Conservation (phyloP, 2,113 vertebrate genomes). For the Engystomops pustulosus region DNA sequence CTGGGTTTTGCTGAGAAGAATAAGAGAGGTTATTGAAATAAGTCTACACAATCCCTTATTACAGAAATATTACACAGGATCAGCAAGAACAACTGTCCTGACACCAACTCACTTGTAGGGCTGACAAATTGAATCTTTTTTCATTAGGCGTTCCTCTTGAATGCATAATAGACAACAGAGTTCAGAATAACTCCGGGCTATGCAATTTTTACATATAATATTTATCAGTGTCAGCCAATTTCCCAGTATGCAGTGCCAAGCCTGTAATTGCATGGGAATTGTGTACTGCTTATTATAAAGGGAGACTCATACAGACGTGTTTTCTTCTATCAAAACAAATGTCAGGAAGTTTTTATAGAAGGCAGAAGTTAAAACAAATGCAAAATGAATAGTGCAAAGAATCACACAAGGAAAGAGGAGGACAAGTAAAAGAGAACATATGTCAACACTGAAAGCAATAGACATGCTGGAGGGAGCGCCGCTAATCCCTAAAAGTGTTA, state of each 20-base stretch:
- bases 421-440: conserved; percentile 8
- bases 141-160: conserved; percentile 40
- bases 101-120: conserved; percentile 42
- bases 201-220: conserved; percentile 52
- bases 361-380: conserved; percentile 32
- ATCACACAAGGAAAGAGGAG: conserved; percentile 34
- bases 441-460: not conserved
- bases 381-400: conserved; percentile 43
- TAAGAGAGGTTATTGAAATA: conserved; percentile 29
- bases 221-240: conserved; percentile 56
- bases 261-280: conserved; percentile 51
- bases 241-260: conserved; percentile 34
- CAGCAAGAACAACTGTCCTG: conserved; percentile 27
- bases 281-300: conserved; percentile 36
- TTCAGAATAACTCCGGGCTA: conserved; percentile 52
- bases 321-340: conserved; percentile 55
- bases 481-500: conserved; percentile 58
- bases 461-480: conserved; percentile 65
- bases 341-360: conserved; percentile 49
- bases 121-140: conserved; percentile 51
- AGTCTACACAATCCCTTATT: not conserved
- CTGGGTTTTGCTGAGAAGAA: not conserved
- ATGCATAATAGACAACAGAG: conserved; percentile 43
- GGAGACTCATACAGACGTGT: conserved; percentile 28
- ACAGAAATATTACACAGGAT: conserved; percentile 5